phyloP scores from a whole-genome alignment of 2,797 vertebrate species.

The Onychomys leucogaster region DNA sequence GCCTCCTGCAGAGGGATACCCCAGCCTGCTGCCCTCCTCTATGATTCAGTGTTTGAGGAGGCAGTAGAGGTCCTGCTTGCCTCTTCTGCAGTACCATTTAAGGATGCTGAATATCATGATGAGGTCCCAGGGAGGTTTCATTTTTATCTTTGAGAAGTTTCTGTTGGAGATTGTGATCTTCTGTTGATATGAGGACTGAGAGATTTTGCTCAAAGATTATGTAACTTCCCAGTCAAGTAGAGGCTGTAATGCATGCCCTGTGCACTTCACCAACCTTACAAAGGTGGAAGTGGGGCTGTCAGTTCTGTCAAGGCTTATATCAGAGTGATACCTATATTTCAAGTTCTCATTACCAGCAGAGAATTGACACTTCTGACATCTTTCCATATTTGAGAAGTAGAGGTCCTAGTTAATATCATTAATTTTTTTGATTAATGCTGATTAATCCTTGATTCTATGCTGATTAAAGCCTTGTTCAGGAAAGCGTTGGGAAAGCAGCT shows the following conservation, averaged over 20 bases:
- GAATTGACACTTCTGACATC: neutral
- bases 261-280: neutral
- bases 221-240: neutral
- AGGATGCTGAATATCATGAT: neutral
- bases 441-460: neutral
- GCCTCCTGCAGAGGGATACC: neutral
- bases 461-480: conserved; percentile 42
- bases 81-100: neutral
- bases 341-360: neutral
- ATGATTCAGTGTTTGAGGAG: conserved; percentile 13
- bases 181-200: conserved; percentile 28
- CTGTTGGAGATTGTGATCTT: neutral
- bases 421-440: neutral
- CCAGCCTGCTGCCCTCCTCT: neutral
- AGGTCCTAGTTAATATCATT: conserved; percentile 22
- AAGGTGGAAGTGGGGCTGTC: neutral
- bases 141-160: conserved; percentile 21
- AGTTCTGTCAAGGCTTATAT: neutral
- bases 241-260: neutral
- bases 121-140: neutral
- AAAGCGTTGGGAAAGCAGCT: conserved; percentile 26
- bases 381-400: conserved; percentile 20
- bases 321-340: neutral
- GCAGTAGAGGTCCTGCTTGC: neutral
- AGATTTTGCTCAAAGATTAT: conserved; percentile 36